A percentile compares a stretch with the other conserved stretches of the same genome.
Evolutionary conservation across 2,797 vertebrate species (phyloP).

Genomic region (Mormyrops attenuatus): DNA sequence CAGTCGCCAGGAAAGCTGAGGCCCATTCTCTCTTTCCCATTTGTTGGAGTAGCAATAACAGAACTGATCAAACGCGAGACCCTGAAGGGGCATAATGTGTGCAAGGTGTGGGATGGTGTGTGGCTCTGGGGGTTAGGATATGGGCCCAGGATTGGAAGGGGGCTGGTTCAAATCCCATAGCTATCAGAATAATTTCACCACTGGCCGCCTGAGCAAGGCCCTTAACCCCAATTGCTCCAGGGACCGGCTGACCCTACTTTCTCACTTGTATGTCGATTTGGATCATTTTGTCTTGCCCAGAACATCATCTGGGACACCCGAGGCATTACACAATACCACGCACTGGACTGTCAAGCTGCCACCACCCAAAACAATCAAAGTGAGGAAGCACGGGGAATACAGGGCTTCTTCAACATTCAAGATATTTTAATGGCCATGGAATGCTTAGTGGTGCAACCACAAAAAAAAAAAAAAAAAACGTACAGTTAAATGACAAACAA

Average conservation of each 20-base stretch:
- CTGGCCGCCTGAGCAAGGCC: not conserved
- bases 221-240: not conserved
- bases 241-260: not conserved
- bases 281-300: not conserved
- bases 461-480: not conserved
- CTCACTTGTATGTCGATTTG: not conserved
- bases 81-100: not conserved
- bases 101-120: not conserved
- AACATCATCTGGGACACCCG: not conserved
- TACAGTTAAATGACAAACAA: not conserved
- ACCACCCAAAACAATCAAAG: not conserved
- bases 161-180: not conserved
- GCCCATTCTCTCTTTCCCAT: constrained; percentile 47
- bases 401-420: not conserved
- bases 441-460: not conserved
- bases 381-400: not conserved
- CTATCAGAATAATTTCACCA: not conserved
- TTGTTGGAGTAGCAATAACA: not conserved
- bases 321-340: not conserved
- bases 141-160: not conserved
- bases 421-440: not conserved
- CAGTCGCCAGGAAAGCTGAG: constrained; percentile 38
- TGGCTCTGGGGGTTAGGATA: not conserved
- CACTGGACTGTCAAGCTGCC: not conserved
- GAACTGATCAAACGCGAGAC: not conserved